These are phyloP conservation scores for Ellobius talpinus DNA, from an alignment of 2,113 vertebrate species.

Conservation along the genomic window DNA sequence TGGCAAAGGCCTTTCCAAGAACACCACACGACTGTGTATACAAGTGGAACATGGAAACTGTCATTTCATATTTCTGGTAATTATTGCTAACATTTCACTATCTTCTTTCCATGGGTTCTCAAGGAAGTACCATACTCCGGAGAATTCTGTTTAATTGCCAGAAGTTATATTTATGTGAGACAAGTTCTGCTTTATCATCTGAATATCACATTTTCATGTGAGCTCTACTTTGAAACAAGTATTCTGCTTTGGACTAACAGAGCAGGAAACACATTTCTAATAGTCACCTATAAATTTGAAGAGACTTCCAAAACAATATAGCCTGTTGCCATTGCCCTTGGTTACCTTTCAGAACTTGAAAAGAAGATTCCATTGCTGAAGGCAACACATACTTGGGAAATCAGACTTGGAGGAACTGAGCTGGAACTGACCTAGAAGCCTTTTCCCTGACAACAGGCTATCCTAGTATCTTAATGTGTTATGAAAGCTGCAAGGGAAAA, in stretches of 20 bases:
- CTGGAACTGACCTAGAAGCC: not conserved
- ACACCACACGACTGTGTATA: not conserved
- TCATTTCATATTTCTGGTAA: not conserved
- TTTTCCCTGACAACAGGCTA: not conserved
- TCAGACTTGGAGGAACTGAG: not conserved
- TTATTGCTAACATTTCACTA: not conserved
- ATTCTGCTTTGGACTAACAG: not conserved
- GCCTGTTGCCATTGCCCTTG: not conserved
- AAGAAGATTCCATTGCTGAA: not conserved
- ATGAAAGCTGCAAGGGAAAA: not conserved
- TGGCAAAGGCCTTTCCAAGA: not conserved
- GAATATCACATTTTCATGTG: not conserved
- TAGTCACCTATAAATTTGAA: not conserved
- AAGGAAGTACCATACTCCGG: not conserved
- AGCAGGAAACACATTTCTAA: conserved; percentile 4
- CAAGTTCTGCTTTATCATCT: not conserved
- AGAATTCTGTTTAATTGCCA: not conserved
- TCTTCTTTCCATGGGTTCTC: not conserved
- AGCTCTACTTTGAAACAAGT: not conserved
- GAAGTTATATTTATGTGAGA: not conserved
- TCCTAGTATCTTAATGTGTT: not conserved
- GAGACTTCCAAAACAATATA: not conserved
- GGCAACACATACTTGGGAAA: not conserved
- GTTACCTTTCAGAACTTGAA: not conserved
- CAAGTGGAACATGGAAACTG: not conserved